Evolutionary conservation across 2,888 invertebrate species (phyloP).

Genomic region (Eupeodes luniger): DNA sequence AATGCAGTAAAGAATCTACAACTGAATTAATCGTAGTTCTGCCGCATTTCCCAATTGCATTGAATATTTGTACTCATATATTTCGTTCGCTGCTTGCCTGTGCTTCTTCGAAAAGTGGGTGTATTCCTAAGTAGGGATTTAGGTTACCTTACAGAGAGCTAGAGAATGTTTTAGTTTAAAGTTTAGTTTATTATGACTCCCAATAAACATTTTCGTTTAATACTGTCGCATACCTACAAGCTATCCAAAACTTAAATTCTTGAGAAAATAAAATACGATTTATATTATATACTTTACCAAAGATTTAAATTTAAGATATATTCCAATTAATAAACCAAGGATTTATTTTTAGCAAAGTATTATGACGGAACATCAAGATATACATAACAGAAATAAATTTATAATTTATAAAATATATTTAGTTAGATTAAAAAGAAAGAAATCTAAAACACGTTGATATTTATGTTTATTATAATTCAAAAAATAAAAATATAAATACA

Average conservation of each 20-base stretch:
- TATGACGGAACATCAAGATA: background rate
- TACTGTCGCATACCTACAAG: background rate
- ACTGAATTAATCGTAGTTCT: no score
- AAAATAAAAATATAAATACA: constrained; percentile 58
- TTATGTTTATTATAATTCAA: constrained; percentile 66
- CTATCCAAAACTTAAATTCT: background rate
- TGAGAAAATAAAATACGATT: background rate
- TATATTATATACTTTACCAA: background rate
- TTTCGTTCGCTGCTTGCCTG: no score
- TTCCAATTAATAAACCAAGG: background rate
- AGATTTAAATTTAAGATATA: constrained; percentile 8
- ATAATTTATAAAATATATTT: constrained; percentile 35
- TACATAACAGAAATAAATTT: constrained; percentile 4
- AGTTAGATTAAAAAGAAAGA: constrained; percentile 4
- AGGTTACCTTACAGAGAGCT: no score
- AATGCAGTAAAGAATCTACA: no score
- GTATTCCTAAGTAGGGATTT: no score
- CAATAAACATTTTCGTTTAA: no score
- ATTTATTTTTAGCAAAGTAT: constrained; percentile 4
- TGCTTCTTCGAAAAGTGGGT: no score
- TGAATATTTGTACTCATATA: no score
- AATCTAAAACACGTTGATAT: constrained; percentile 58
- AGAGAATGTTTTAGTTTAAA: no score
- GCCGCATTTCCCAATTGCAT: no score
- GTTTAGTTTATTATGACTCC: no score